Evolutionary conservation across 2,888 invertebrate genomes (phyloP).

Genomic region (Embidobia sp.): DNA sequence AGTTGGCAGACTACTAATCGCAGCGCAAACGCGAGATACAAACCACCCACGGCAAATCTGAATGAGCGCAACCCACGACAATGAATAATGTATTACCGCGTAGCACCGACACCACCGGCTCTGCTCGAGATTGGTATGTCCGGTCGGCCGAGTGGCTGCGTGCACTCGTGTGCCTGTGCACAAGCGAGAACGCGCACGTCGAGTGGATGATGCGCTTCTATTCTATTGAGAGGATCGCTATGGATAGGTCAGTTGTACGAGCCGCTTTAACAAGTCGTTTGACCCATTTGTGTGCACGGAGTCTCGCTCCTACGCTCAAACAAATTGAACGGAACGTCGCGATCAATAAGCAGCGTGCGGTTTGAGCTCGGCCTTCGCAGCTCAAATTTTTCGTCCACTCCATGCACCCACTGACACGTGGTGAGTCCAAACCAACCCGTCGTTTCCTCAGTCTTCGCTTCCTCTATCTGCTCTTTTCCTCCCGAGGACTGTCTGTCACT

Average conservation of each 20-base stretch:
- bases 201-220: slow-evolving; percentile 31
- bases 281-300: slow-evolving; percentile 45
- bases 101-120: slow-evolving; percentile 31
- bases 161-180: background rate
- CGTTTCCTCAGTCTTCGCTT: background rate
- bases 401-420: slow-evolving; percentile 45
- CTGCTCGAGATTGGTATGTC: slow-evolving; percentile 55
- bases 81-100: slow-evolving; percentile 38
- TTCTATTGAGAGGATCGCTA: slow-evolving; percentile 49
- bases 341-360: slow-evolving; percentile 55
- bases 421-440: slow-evolving; percentile 12
- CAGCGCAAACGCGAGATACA: slow-evolving; percentile 10
- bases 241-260: slow-evolving; percentile 24
- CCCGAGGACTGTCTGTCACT: no score
- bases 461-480: background rate
- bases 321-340: slow-evolving; percentile 47
- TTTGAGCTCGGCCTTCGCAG: slow-evolving; percentile 41
- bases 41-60: slow-evolving; percentile 18
- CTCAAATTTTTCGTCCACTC: slow-evolving; percentile 25
- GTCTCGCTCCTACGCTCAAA: slow-evolving; percentile 40
- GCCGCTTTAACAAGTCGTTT: slow-evolving; percentile 42
- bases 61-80: slow-evolving; percentile 21
- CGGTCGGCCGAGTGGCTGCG: slow-evolving; percentile 36
- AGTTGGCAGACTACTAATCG: no score
- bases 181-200: background rate